Base-by-base conservation (phyloP, 2,113 vertebrate species). In the Apodemus speciosus region DNA sequence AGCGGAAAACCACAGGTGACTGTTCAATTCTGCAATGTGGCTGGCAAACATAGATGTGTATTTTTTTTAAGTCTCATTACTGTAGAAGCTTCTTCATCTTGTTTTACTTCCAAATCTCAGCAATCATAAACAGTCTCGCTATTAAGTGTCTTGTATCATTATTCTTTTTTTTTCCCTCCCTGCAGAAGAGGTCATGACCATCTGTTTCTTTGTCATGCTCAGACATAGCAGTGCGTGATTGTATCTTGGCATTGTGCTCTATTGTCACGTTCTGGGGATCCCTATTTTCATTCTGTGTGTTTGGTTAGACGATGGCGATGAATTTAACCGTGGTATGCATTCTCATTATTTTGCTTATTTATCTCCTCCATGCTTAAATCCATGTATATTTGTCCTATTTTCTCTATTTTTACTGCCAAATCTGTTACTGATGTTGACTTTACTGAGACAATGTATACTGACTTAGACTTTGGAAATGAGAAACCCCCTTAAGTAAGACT, bases 1-100 rank as follows among this genome's bases (percentile, higher is more conserved):
- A 99, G 97, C 98, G 99, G 99, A 99, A 99, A 99, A 98, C 98
- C 97, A 99, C 99, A 99, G 99, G 99, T 99, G 99, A 99, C 97
- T 98, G 98, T 97, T 98, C 98, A 97, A 94, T 98, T 98, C 97
- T 98, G 98, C 98, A 98, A 98, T 98, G 98, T 98, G 98, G 98
- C 98, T 98, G 98, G 97, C 98, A 98, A 98, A 99, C 98, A 98
- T 98, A 97, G 97, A 98, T 97, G 92, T 96, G 94, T 85, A 14
- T 91, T 97, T 97, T 95, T 97, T 98, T 97, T 89, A 97, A 97
- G 64, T 97, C 92, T 98, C 98, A 99, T 98, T 97, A 96, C 97
- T 95, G 79, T 97, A 97, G 95, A 95, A 96, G 98, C 96, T 98
- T 98, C 97, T 98, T 97, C 97, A 53, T 98, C 96, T 97, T 97